These are phyloP conservation scores for Sorex araneus DNA, from an alignment of 2,113 vertebrate species.

Conservation along the genomic window DNA sequence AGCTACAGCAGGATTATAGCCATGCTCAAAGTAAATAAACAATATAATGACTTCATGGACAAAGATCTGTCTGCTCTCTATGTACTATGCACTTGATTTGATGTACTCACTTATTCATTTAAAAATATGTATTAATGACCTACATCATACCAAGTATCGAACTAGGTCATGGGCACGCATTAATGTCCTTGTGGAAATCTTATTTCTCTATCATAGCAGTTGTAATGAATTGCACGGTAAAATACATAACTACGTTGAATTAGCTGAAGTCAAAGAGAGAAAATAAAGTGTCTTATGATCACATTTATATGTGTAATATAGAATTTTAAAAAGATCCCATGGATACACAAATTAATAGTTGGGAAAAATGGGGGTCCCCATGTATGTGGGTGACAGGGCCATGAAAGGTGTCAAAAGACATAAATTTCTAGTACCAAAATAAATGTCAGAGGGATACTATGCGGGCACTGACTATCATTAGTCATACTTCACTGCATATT, in stretches of 20 bases:
- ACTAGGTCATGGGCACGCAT: not conserved
- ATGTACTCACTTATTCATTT: constrained; percentile 14
- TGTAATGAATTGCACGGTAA: not conserved
- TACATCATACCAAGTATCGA: not conserved
- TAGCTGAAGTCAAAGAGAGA: not conserved
- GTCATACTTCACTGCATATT: not conserved
- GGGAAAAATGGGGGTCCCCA: not conserved
- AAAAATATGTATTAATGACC: constrained; percentile 14
- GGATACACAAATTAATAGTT: not conserved
- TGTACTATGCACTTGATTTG: not conserved
- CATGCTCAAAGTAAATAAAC: not conserved
- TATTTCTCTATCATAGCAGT: not conserved
- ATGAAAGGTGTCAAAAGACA: not conserved
- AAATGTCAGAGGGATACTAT: not conserved
- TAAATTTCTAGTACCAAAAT: not conserved
- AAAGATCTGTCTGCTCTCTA: not conserved
- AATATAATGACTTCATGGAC: no score
- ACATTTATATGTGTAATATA: not conserved
- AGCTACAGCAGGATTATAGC: not conserved
- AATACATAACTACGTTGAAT: not conserved
- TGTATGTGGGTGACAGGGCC: not conserved
- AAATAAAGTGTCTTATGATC: not conserved
- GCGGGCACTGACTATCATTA: not conserved
- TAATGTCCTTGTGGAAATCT: not conserved
- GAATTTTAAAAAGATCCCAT: not conserved